Evolutionary conservation across 2,797 vertebrate species (phyloP).

Genomic region (Poliocrania exsul): DNA sequence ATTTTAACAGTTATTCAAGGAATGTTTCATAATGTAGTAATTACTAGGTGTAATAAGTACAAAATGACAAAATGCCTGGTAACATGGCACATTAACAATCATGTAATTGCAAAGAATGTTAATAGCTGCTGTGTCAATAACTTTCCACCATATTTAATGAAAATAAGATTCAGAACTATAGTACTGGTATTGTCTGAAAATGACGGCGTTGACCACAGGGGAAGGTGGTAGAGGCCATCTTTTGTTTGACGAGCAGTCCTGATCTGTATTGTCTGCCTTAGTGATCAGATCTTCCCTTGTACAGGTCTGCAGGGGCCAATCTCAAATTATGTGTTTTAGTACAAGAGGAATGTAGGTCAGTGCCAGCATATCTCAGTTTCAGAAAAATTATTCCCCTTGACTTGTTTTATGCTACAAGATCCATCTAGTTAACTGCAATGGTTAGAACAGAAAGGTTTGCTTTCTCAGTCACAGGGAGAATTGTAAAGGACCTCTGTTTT

Average conservation of each 20-base stretch:
- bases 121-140: neutral
- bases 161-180: neutral
- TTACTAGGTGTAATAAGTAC: neutral
- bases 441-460: neutral
- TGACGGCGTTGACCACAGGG: accelerated
- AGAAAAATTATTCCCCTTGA: neutral
- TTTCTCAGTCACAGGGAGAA: neutral
- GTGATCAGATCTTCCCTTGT: neutral
- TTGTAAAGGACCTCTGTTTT: neutral
- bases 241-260: accelerated
- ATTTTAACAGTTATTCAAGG: neutral
- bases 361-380: neutral
- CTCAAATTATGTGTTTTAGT: neutral
- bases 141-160: neutral
- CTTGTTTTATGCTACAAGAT: neutral
- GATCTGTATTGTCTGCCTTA: neutral
- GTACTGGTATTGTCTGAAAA: neutral
- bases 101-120: neutral
- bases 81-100: neutral
- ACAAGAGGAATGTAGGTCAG: neutral
- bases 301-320: neutral
- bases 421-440: neutral
- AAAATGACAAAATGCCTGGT: neutral
- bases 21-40: neutral
- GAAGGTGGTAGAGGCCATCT: neutral